Percentiles rank a stretch among this genome's conserved stretches.
phyloP scores from a whole-genome alignment of 1,140 invertebrate species.

The Drosophila dunni region DNA sequence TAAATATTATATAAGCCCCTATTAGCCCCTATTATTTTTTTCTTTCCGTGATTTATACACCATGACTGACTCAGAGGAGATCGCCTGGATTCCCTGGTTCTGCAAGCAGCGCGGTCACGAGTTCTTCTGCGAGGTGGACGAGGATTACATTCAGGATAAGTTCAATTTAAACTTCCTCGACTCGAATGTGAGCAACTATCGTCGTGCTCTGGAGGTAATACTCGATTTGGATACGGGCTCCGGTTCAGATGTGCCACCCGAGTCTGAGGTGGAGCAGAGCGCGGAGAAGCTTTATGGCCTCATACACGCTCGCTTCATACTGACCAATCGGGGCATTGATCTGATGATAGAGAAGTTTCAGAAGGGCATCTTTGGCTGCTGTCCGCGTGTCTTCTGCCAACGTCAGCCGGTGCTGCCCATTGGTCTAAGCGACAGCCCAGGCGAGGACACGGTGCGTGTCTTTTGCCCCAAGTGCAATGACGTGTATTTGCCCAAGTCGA shows the following conservation, averaged over 20 bases:
- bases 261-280: conserved; percentile 98
- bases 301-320: conserved; percentile 99
- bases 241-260: conserved; percentile 98
- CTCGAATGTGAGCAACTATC: conserved; percentile 66
- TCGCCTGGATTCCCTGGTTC: conserved; percentile 71
- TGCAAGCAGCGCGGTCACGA: conserved; percentile 75
- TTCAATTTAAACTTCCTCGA: conserved; percentile 72
- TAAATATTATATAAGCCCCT: too few species aligned
- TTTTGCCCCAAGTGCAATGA: conserved; percentile 99
- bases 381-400: conserved; percentile 98
- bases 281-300: conserved; percentile 99
- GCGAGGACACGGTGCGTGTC: conserved; percentile 99
- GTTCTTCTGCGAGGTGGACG: conserved; percentile 68
- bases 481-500: conserved; percentile 99
- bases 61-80: conserved; percentile 69
- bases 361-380: conserved; percentile 98
- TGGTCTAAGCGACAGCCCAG: conserved; percentile 98
- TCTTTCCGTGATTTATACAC: conserved; percentile 1
- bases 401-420: conserved; percentile 96
- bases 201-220: conserved; percentile 64
- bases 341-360: conserved; percentile 99
- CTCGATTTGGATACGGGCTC: conserved; percentile 89
- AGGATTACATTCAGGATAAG: conserved; percentile 75
- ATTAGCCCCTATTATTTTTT: background rate
- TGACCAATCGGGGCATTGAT: conserved; percentile 99